phyloP scores from a whole-genome alignment of 2,888 invertebrate genomes.

The Aporophyla nigra region DNA sequence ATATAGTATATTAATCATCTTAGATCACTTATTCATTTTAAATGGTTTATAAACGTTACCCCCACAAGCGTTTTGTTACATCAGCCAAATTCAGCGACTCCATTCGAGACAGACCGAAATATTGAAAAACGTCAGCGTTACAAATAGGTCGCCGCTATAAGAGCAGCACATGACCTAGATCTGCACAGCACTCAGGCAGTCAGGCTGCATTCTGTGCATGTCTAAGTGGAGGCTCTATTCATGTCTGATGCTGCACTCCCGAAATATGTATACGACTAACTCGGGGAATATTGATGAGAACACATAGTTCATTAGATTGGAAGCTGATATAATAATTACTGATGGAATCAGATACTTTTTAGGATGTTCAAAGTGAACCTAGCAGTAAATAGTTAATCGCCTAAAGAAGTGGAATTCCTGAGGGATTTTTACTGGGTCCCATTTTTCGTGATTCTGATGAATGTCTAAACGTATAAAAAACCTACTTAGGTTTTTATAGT shows the following conservation, averaged over 20 bases:
- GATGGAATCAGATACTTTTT: not conserved
- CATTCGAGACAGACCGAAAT: slow-evolving; percentile 10
- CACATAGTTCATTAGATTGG: not conserved
- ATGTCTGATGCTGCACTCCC: not conserved
- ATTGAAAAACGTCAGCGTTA: slow-evolving; percentile 13
- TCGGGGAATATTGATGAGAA: not conserved
- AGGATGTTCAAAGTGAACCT: not conserved
- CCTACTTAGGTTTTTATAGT: too few species aligned
- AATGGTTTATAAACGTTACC: not conserved
- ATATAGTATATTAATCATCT: not conserved
- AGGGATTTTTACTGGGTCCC: not conserved
- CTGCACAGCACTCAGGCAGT: not conserved
- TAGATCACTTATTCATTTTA: not conserved
- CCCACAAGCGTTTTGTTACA: not conserved
- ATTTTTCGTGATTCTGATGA: not conserved
- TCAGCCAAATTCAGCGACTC: not conserved
- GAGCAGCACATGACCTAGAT: slow-evolving; percentile 45
- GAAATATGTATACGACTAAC: not conserved
- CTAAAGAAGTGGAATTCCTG: not conserved
- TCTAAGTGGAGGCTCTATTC: slow-evolving; percentile 27
- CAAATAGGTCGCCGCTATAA: slow-evolving; percentile 37
- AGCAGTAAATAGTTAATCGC: not conserved
- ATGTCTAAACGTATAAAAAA: too few species aligned
- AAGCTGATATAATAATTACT: not conserved
- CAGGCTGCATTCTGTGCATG: slow-evolving; percentile 16